Evolutionary conservation across 2,888 invertebrate species (phyloP).

Genomic region (Corythucha ciliata): DNA sequence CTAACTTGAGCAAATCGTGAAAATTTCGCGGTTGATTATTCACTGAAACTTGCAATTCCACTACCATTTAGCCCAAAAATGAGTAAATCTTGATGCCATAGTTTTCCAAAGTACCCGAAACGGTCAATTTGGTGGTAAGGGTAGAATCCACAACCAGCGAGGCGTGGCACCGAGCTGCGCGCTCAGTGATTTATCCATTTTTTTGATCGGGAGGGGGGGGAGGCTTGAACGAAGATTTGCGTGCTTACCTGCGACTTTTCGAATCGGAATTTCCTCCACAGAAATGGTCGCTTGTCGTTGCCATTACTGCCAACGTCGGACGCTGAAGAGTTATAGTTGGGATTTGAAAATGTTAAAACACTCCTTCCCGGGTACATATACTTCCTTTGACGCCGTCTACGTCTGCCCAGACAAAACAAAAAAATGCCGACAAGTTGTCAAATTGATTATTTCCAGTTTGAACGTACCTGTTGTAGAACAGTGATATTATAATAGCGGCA

Average conservation of each 20-base stretch:
- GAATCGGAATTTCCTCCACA: slow-evolving; percentile 68
- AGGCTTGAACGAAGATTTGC: too few relatives aligned
- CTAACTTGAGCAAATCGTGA: too few relatives aligned
- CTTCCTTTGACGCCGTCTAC: slow-evolving; percentile 45
- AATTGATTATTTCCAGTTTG: not conserved
- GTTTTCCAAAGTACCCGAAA: too few relatives aligned
- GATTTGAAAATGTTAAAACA: slow-evolving; percentile 79
- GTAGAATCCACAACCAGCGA: too few relatives aligned
- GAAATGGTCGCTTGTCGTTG: slow-evolving; percentile 43
- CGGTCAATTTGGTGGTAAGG: too few relatives aligned
- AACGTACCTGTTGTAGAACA: slow-evolving; percentile 28
- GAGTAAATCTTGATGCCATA: too few relatives aligned
- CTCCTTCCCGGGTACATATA: slow-evolving; percentile 53
- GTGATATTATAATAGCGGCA: slow-evolving; percentile 39
- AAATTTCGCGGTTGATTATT: too few relatives aligned
- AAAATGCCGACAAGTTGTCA: not conserved
- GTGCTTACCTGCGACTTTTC: slow-evolving; percentile 62
- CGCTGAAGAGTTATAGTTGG: slow-evolving; percentile 56
- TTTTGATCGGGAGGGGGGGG: too few relatives aligned
- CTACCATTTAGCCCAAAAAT: too few relatives aligned
- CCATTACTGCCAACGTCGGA: slow-evolving; percentile 38
- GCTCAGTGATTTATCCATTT: too few relatives aligned
- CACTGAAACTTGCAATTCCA: too few relatives aligned
- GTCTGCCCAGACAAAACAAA: slow-evolving; percentile 39
- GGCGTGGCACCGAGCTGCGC: too few relatives aligned